Percentiles rank a stretch among this genome's conserved stretches.
phyloP scores from a whole-genome alignment of 1,140 invertebrate species.

The Hypothenemus hampei region DNA sequence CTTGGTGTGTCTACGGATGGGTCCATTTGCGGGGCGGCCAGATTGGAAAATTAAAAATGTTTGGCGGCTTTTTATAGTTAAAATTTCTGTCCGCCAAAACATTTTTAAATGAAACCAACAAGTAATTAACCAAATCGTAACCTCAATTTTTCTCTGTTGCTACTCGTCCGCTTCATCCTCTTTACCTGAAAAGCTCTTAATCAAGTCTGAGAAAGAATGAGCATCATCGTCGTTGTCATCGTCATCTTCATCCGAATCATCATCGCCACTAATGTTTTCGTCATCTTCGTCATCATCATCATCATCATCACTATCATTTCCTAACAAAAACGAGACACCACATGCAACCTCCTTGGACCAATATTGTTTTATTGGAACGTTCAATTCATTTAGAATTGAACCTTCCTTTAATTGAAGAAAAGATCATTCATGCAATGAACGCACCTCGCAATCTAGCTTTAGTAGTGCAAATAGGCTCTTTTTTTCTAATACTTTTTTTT shows the following conservation, averaged over 20 bases:
- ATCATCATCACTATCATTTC: constrained; percentile 48
- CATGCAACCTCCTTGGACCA: constrained; percentile 38
- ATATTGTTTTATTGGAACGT: constrained; percentile 11
- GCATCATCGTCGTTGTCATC: constrained; percentile 44
- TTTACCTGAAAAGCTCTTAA: constrained; percentile 41
- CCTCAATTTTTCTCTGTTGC: constrained; percentile 5
- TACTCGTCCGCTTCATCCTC: constrained; percentile 5
- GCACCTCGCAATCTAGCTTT: constrained; percentile 32
- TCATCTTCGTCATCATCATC: constrained; percentile 50
- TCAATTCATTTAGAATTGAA: constrained; percentile 2
- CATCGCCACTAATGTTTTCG: constrained; percentile 50
- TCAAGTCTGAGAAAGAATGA: constrained; percentile 22
- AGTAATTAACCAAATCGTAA: constrained; percentile 16
- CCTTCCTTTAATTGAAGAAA: neutral
- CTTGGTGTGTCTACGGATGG: constrained; percentile 11
- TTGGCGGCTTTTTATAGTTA: neutral
- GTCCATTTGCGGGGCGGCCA: constrained; percentile 14
- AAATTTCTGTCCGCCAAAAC: neutral
- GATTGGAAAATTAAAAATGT: constrained; percentile 15
- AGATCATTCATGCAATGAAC: constrained; percentile 35
- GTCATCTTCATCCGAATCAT: constrained; percentile 52
- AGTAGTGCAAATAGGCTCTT: constrained; percentile 15
- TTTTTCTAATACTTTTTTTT: no score
- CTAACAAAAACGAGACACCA: constrained; percentile 42
- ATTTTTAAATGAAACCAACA: constrained; percentile 4